Percentiles rank a stretch among this genome's conserved stretches.
Conservation (phyloP, 2,797 vertebrate species). For the Lophius americanus region DNA sequence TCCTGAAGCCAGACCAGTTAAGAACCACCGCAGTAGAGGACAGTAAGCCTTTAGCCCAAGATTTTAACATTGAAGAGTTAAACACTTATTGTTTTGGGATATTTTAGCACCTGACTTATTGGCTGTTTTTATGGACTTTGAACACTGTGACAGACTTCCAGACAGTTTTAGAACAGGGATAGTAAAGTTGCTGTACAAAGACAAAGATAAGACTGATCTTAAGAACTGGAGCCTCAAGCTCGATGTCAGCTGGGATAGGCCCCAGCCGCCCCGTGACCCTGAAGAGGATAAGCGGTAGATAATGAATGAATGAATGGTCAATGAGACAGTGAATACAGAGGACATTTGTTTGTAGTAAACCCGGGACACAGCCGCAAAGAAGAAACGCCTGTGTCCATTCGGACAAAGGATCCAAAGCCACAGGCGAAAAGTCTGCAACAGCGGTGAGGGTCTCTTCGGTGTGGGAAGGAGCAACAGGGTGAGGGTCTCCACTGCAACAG, state of each 20-base stretch:
- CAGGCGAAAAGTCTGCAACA: background rate
- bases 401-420: too few relatives aligned
- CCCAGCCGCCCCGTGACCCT: too few relatives aligned
- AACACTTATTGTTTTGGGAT: constrained; percentile 25
- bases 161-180: constrained; percentile 18
- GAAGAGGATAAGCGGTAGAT: too few relatives aligned
- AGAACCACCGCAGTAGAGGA: background rate
- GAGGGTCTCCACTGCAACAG: background rate
- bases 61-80: background rate
- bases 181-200: constrained; percentile 2
- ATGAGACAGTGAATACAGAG: too few relatives aligned
- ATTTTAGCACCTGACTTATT: constrained; percentile 26
- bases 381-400: too few relatives aligned
- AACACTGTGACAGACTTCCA: background rate
- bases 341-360: too few relatives aligned
- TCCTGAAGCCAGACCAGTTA: too few relatives aligned
- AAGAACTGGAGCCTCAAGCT: background rate
- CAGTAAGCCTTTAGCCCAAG: background rate
- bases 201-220: background rate
- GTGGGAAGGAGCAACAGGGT: constrained; percentile 6
- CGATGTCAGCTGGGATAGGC: too few relatives aligned
- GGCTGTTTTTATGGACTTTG: constrained; percentile 25
- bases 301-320: too few relatives aligned
- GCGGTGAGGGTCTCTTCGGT: constrained; percentile 1
- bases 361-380: too few relatives aligned